Percentiles rank a stretch among this genome's conserved stretches.
Conservation (phyloP, 2,797 vertebrate genomes). For the Gallirallus australis region DNA sequence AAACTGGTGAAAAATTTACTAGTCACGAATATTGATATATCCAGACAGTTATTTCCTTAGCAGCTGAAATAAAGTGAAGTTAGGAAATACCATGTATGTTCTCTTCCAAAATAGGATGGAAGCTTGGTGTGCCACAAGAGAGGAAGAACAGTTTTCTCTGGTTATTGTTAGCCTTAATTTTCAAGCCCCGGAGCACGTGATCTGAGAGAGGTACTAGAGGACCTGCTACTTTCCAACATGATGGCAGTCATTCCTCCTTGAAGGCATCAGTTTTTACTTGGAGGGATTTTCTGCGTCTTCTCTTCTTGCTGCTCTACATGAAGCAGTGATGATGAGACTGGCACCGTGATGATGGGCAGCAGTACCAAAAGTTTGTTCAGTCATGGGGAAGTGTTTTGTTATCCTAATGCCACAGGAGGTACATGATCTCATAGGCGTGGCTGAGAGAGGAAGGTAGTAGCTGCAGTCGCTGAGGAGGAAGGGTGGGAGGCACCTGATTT, state of each 20-base stretch:
- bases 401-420: neutral
- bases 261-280: constrained; percentile 28
- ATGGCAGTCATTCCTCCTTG: neutral
- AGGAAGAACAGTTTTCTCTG: neutral
- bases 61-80: neutral
- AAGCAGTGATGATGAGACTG: constrained; percentile 66
- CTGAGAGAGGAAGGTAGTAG: constrained; percentile 46
- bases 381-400: neutral
- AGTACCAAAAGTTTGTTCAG: constrained; percentile 36
- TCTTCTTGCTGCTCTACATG: constrained; percentile 41
- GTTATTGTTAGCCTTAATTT: neutral
- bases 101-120: neutral
- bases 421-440: neutral
- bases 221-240: neutral
- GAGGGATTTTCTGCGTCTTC: constrained; percentile 45
- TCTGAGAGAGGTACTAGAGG: neutral
- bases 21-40: neutral
- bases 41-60: neutral
- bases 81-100: neutral
- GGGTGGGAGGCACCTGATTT: neutral
- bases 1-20: neutral
- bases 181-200: accelerated
- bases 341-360: constrained; percentile 28
- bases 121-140: neutral
- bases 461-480: constrained; percentile 34